Percentiles rank a stretch among this genome's conserved stretches.
Evolutionary conservation across 2,113 vertebrate species (phyloP).

Genomic region (Oreotragus oreotragus): DNA sequence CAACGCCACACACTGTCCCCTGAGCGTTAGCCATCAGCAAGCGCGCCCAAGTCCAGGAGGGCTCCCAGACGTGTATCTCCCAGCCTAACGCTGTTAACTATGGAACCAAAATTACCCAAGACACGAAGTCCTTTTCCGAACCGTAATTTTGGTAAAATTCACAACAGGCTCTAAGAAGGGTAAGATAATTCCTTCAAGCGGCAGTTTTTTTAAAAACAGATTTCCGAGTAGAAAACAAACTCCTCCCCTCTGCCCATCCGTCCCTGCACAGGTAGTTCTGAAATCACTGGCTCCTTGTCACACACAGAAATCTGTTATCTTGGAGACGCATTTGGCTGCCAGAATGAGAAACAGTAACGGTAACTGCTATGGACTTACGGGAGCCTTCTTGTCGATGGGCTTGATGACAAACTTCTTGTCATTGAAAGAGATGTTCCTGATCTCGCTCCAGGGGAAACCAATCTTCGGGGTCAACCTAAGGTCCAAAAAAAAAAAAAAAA

Average conservation of each 20-base stretch:
- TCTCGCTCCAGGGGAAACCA: conserved; percentile 99
- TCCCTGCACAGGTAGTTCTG: background rate
- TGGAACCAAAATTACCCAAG: background rate
- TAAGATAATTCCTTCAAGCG: background rate
- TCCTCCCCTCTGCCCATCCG: background rate
- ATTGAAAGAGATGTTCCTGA: conserved; percentile 96
- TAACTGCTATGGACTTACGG: conserved; percentile 83
- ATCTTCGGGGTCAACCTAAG: conserved; percentile 95
- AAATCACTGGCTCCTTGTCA: background rate
- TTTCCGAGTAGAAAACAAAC: background rate
- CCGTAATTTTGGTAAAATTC: background rate
- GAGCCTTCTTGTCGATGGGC: conserved; percentile 96
- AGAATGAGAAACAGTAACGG: background rate
- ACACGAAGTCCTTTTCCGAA: background rate
- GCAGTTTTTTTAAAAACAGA: background rate
- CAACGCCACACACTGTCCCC: fast-evolving
- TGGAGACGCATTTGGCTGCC: background rate
- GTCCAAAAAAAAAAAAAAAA: conserved; percentile 47
- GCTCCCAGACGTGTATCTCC: too few relatives aligned
- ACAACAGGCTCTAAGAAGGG: background rate
- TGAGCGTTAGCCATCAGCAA: background rate
- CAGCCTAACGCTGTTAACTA: background rate
- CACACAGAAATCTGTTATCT: background rate
- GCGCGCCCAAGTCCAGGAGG: background rate
- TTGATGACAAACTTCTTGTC: conserved; percentile 99